Conservation (phyloP, 2,113 vertebrate species). For the Ovibos moschatus region DNA sequence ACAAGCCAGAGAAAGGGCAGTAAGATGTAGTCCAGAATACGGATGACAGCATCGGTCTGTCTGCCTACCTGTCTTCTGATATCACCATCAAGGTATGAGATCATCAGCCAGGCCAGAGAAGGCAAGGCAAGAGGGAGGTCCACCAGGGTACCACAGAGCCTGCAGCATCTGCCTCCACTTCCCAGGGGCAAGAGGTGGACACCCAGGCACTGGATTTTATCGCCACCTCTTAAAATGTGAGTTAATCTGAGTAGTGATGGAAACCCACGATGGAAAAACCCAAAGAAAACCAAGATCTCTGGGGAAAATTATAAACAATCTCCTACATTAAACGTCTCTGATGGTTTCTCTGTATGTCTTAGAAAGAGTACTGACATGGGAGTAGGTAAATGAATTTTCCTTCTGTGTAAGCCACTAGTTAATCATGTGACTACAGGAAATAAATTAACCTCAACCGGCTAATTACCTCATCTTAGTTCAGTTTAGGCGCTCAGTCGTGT, state of each 20-base stretch:
- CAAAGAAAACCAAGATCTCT: slow-evolving; percentile 44
- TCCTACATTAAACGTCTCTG: background rate
- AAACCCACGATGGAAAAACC: slow-evolving; percentile 47
- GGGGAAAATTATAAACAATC: background rate
- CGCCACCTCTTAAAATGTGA: background rate
- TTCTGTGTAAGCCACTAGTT: slow-evolving; percentile 15
- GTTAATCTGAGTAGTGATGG: background rate
- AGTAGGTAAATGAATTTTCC: background rate
- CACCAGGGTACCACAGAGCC: background rate
- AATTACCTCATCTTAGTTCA: background rate
- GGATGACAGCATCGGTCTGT: slow-evolving; percentile 44
- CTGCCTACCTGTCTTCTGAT: slow-evolving; percentile 60
- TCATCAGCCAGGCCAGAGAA: slow-evolving; percentile 22
- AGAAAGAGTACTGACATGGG: background rate
- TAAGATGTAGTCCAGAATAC: slow-evolving; percentile 36
- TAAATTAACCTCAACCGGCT: background rate
- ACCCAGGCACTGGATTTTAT: background rate
- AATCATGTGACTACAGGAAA: slow-evolving; percentile 36
- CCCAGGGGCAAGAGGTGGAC: background rate
- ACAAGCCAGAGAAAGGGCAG: slow-evolving; percentile 52
- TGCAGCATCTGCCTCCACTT: background rate
- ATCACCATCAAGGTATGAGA: slow-evolving; percentile 47
- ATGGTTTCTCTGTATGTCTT: background rate
- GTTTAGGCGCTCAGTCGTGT: background rate
- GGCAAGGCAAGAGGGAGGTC: background rate